Evolutionary conservation across 2,113 vertebrate genomes (phyloP), one percentile per base, ranked within the genome.

Genomic region (Antennarius striatus): DNA sequence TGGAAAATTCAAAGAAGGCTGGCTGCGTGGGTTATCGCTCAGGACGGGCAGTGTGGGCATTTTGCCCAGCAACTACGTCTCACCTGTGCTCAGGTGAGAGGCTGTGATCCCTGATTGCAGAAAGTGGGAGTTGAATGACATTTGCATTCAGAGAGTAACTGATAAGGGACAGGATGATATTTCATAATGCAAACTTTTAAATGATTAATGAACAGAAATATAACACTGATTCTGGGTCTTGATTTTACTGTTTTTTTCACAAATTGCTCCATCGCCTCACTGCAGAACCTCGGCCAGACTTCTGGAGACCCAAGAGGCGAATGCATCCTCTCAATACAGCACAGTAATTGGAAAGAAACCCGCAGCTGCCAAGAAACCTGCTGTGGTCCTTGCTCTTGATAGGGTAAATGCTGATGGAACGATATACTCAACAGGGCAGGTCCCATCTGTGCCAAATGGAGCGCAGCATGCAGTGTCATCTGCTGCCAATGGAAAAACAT

Each of bases 21-120:
- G 98, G 97, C 90, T 98, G 69, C 92, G 92, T 72, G 98, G 96
- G 47, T 81, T 96, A 75, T 97, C 96, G 2, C 90, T 98, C n/a
- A 89, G 92, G 86, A 96, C 95, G 0, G 96, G 96, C 22, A 95
- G 95, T 90, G 93, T 93, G 4, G 98, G 96, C 29, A 92, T 95
- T 88, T 94, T 98, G 87, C 95, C 96, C 17, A 91, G 91, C 83
- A 95, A 94, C 91, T 96, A 94, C 3, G 91, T 98, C 58, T 85
- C 93, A 29, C 95, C 96, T 4, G 92, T 97, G 75, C 95, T 97
- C 88, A 97, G 96, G 96, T 98, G 78, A 68, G 84, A 81, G 58
- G 47, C 47, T 47, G 48, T 45, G 66, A 60, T 66, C 29, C 39
- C 30, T 9, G 32, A 52, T 54, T 42, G 32, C 29, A 49, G 29